Percentiles rank a stretch among this genome's conserved stretches.
phyloP scores from a whole-genome alignment of 1,140 invertebrate genomes.

The Dermatophagoides farinae region DNA sequence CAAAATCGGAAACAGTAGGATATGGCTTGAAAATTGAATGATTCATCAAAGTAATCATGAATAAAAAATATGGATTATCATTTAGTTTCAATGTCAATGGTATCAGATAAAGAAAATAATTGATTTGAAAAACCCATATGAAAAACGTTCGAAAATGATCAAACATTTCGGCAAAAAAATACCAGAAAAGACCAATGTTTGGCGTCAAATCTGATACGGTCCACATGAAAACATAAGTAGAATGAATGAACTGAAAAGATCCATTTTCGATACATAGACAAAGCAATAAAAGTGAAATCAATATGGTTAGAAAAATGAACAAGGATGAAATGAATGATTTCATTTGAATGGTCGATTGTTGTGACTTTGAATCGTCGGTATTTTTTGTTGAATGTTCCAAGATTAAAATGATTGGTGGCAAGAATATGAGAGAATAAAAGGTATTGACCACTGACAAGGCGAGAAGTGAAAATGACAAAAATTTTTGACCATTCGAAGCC shows the following conservation, averaged over 20 bases:
- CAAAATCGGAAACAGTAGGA: constrained; percentile 81
- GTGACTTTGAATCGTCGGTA: constrained; percentile 14
- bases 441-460: constrained; percentile 57
- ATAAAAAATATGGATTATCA: constrained; percentile 58
- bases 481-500: constrained; percentile 31
- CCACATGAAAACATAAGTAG: constrained; percentile 63
- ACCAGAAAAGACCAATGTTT: constrained; percentile 96
- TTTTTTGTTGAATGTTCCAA: constrained; percentile 24
- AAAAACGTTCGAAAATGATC: constrained; percentile 90
- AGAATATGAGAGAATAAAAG: constrained; percentile 60
- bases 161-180: constrained; percentile 99
- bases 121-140: constrained; percentile 88
- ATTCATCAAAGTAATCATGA: constrained; percentile 59
- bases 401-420: constrained; percentile 49
- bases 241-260: constrained; percentile 46
- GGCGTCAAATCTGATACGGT: constrained; percentile 79
- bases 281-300: constrained; percentile 23
- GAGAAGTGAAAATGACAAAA: constrained; percentile 40
- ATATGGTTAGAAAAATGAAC: constrained; percentile 18
- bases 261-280: constrained; percentile 30
- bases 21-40: constrained; percentile 89
- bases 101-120: constrained; percentile 72
- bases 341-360: constrained; percentile 13
- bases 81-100: constrained; percentile 65
- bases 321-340: neutral